Conservation (phyloP, 1,140 invertebrate genomes). For the Arion vulgaris region DNA sequence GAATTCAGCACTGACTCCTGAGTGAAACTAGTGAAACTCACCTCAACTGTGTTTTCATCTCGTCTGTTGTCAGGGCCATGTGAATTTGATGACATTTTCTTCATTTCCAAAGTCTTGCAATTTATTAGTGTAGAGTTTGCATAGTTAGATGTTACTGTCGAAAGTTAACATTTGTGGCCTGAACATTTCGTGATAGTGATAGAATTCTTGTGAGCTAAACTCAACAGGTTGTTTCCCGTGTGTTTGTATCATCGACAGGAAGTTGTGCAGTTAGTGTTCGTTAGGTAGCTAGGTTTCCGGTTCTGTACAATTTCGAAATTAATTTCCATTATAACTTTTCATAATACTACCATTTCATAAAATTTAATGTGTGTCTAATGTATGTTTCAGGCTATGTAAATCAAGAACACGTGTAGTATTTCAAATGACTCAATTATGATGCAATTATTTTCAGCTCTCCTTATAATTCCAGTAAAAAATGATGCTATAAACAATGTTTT, state of each 20-base stretch:
- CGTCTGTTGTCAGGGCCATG: background rate
- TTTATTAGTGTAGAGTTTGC: background rate
- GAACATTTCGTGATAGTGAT: background rate
- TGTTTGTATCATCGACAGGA: background rate
- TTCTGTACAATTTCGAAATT: background rate
- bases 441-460: too few species aligned
- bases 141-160: background rate
- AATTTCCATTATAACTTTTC: background rate
- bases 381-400: too few species aligned
- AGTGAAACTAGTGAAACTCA: too few species aligned
- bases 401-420: too few species aligned
- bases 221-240: background rate
- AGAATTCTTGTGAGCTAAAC: background rate
- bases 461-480: too few species aligned
- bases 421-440: too few species aligned
- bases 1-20: too few species aligned
- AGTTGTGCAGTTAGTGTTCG: background rate
- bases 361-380: background rate
- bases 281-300: background rate
- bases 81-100: background rate
- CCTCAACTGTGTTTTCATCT: constrained; percentile 11
- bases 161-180: background rate
- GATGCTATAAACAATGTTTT: too few species aligned
- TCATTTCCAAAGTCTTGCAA: background rate
- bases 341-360: background rate